A percentile compares a stretch with the other conserved stretches of the same genome.
Evolutionary conservation across 2,113 vertebrate genomes (phyloP).

Genomic region (Aegithalos caudatus): DNA sequence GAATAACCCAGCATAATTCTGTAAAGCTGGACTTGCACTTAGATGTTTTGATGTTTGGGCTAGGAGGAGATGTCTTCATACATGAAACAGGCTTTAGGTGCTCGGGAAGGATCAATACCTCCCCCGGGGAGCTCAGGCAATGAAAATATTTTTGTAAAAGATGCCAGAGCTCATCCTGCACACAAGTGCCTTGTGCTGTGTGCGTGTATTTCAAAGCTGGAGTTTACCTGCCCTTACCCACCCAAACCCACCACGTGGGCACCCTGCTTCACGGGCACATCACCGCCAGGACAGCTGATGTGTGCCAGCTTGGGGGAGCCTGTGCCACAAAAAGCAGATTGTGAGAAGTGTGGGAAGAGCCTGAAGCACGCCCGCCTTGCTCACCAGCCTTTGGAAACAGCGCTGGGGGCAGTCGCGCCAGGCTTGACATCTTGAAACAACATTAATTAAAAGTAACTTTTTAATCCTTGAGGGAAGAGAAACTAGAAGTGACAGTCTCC

Average conservation of each 20-base stretch:
- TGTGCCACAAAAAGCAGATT: neutral
- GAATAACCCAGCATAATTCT: conserved; percentile 19
- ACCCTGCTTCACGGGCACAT: fast-evolving
- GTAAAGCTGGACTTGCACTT: conserved; percentile 5
- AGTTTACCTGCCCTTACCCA: neutral
- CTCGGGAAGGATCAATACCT: neutral
- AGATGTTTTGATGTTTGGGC: conserved; percentile 46
- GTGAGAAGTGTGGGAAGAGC: neutral
- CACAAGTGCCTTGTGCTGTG: fast-evolving
- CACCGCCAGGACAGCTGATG: fast-evolving
- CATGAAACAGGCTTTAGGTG: conserved; percentile 3
- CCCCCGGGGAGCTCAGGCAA: neutral
- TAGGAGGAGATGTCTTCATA: conserved; percentile 51
- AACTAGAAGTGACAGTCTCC: conserved; percentile 36
- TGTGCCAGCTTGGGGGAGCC: fast-evolving
- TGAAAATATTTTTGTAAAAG: conserved; percentile 40
- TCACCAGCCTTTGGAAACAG: neutral
- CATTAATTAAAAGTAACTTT: conserved; percentile 46
- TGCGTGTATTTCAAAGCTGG: neutral
- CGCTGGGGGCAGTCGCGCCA: neutral
- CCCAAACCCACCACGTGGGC: neutral
- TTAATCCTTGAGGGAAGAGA: conserved; percentile 25
- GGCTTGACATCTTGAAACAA: conserved; percentile 26
- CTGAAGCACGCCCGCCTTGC: neutral
- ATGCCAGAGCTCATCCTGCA: neutral